These are phyloP conservation scores for Enteromius paludinosus DNA, from an alignment of 2,797 vertebrate genomes.

Conservation along the genomic window DNA sequence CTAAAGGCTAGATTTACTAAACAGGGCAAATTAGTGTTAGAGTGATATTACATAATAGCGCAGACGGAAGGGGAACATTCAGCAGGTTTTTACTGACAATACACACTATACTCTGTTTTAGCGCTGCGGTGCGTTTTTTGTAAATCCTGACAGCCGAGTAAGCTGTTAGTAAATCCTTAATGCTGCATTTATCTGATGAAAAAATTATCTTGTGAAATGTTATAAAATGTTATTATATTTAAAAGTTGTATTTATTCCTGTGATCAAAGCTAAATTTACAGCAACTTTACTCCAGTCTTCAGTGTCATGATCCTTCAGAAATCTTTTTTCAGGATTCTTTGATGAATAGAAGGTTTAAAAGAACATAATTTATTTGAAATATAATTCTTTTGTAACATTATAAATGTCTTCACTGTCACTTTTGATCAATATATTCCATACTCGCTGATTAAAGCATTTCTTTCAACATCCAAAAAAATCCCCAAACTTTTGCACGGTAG, in stretches of 20 bases:
- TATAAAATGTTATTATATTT: too few relatives aligned
- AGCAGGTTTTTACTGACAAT: too few relatives aligned
- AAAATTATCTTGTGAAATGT: background rate
- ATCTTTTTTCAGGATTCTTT: background rate
- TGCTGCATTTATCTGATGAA: background rate
- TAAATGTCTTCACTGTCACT: background rate
- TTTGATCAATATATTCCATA: background rate
- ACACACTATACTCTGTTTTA: too few relatives aligned
- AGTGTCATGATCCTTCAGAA: background rate
- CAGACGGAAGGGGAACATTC: too few relatives aligned
- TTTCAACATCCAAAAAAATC: background rate
- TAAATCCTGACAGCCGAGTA: too few relatives aligned
- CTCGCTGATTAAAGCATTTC: background rate
- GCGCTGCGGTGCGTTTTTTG: too few relatives aligned
- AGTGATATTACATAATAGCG: too few relatives aligned
- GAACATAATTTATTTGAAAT: background rate
- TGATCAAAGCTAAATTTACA: background rate
- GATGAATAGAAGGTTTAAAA: background rate
- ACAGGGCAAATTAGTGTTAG: background rate
- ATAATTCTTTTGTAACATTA: background rate
- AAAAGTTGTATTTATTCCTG: too few relatives aligned
- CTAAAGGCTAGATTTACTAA: background rate
- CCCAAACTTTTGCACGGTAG: background rate
- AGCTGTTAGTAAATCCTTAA: background rate
- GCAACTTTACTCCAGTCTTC: background rate